Percentiles rank a stretch among this genome's conserved stretches.
phyloP scores from a whole-genome alignment of 2,113 vertebrate species.

The Sceloporus undulatus region DNA sequence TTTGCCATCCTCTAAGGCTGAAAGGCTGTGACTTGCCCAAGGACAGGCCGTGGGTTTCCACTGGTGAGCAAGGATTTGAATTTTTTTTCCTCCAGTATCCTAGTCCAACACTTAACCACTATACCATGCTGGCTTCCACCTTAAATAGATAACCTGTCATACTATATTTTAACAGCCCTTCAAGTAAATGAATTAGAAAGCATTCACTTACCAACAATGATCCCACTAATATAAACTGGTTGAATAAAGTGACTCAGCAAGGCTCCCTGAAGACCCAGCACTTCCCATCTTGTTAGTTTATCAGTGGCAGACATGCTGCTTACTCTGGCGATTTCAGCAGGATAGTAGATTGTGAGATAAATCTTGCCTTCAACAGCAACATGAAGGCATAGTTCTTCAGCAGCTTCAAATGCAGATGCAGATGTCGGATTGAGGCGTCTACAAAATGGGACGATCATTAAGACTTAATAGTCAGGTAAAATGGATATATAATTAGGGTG shows the following conservation, averaged over 20 bases:
- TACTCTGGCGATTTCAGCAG: slow-evolving; percentile 72
- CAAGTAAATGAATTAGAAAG: background rate
- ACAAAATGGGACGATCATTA: background rate
- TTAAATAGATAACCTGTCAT: no score
- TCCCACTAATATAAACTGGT: slow-evolving; percentile 89
- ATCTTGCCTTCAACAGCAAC: slow-evolving; percentile 89
- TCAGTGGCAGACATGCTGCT: slow-evolving; percentile 93
- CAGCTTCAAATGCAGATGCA: slow-evolving; percentile 85
- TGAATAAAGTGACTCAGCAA: slow-evolving; percentile 95
- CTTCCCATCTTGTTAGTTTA: slow-evolving; percentile 94
- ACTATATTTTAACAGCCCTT: background rate
- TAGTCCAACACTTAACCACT: no score
- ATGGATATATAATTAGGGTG: background rate
- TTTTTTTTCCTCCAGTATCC: no score
- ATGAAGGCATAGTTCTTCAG: slow-evolving; percentile 89
- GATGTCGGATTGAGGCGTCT: slow-evolving; percentile 88
- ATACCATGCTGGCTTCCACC: no score
- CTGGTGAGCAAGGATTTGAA: no score
- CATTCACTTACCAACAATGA: slow-evolving; percentile 86
- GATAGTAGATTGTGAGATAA: slow-evolving; percentile 84
- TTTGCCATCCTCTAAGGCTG: no score
- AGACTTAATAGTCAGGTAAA: background rate
- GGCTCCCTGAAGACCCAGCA: slow-evolving; percentile 93
- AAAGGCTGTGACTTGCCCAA: no score
- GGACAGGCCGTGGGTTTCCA: no score